A percentile compares a stretch with the other conserved stretches of the same genome.
Conservation (phyloP, 2,888 invertebrate genomes). For the Sipunculus nudus region DNA sequence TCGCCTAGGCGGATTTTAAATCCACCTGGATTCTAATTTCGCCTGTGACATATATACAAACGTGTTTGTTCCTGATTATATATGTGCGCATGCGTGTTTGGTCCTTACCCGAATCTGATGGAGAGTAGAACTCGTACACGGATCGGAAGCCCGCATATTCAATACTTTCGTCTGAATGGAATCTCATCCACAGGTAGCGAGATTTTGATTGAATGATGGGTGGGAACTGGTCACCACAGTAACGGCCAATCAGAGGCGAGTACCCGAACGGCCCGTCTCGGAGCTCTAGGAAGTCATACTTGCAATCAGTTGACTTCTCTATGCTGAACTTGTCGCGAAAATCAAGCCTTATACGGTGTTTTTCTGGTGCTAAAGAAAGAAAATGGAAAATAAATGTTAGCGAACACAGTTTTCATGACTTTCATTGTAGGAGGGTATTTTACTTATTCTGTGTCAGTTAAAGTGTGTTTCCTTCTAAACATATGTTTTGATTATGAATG, state of each 20-base stretch:
- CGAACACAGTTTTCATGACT: too few relatives aligned
- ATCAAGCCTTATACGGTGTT: conserved; percentile 74
- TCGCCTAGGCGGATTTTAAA: too few relatives aligned
- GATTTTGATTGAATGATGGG: conserved; percentile 78
- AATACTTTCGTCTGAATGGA: conserved; percentile 83
- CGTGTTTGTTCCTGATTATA: too few relatives aligned
- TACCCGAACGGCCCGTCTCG: conserved; percentile 82
- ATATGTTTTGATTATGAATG: too few relatives aligned
- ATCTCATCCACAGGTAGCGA: conserved; percentile 80
- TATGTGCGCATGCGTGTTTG: too few relatives aligned
- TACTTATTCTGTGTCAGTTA: too few relatives aligned
- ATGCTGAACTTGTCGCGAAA: conserved; percentile 83
- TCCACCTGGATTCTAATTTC: too few relatives aligned
- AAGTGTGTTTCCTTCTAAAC: too few relatives aligned
- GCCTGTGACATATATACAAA: too few relatives aligned
- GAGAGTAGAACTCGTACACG: conserved; percentile 73
- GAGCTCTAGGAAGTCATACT: conserved; percentile 83
- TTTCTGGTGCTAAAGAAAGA: conserved; percentile 64
- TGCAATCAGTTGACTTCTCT: conserved; percentile 73
- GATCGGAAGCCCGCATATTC: conserved; percentile 83
- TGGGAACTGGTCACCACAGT: conserved; percentile 79
- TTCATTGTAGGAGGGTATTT: too few relatives aligned
- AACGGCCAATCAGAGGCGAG: conserved; percentile 69
- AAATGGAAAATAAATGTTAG: neutral
- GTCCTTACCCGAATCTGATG: too few relatives aligned